Percentiles rank a stretch among this genome's conserved stretches.
These are phyloP conservation scores for Fratercula arctica DNA, from an alignment of 2,797 vertebrate genomes.

Conservation along the genomic window DNA sequence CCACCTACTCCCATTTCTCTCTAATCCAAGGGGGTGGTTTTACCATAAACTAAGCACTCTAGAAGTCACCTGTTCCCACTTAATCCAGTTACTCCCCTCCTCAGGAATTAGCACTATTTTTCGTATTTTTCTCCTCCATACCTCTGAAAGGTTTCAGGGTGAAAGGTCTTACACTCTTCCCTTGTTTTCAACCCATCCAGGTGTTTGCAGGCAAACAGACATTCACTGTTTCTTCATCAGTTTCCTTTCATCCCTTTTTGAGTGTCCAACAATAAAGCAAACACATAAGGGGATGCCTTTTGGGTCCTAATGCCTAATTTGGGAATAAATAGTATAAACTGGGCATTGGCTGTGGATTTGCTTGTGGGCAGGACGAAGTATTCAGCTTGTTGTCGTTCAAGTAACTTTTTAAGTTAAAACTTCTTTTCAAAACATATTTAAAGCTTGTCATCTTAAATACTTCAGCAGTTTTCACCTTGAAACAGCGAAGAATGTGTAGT, in stretches of 20 bases:
- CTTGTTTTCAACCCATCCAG: background rate
- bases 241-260: background rate
- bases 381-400: background rate
- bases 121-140: background rate
- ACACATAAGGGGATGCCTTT: background rate
- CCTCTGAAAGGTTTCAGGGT: background rate
- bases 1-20: background rate
- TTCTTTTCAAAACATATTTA: background rate
- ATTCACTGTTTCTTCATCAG: background rate
- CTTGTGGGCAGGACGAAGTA: background rate
- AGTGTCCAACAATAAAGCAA: background rate
- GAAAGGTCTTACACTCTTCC: background rate
- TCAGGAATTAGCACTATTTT: background rate
- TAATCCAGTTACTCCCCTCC: background rate
- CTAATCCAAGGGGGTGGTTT: background rate
- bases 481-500: background rate
- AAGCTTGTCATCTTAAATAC: background rate
- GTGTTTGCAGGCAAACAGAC: background rate
- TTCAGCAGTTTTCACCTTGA: background rate
- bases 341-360: background rate
- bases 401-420: background rate
- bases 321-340: background rate
- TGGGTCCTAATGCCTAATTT: background rate
- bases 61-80: background rate
- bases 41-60: background rate